Conservation (phyloP, 2,113 vertebrate genomes). For the Xiphophorus maculatus region DNA sequence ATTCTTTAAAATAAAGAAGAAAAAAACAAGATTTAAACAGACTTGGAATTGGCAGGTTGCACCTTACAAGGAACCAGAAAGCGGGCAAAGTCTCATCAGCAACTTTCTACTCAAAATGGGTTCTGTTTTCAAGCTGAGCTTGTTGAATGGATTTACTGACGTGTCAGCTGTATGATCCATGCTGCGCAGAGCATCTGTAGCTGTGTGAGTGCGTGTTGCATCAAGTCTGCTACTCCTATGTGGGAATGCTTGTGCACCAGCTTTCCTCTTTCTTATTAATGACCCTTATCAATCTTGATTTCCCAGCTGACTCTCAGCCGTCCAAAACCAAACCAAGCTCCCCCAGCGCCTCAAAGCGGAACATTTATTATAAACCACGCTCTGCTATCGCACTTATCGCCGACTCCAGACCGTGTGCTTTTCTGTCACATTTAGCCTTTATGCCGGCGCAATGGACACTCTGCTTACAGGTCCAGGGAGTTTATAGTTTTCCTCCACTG, state of each 20-base stretch:
- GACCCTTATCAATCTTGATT: conserved; percentile 72
- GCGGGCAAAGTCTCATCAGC: neutral
- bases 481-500: conserved; percentile 12
- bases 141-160: conserved; percentile 53
- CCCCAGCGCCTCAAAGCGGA: conserved; percentile 12
- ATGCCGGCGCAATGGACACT: conserved; percentile 18
- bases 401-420: conserved; percentile 22
- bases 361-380: conserved; percentile 24
- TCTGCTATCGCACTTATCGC: conserved; percentile 25
- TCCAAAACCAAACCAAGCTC: conserved; percentile 34
- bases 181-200: conserved; percentile 15
- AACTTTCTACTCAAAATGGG: conserved; percentile 30
- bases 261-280: conserved; percentile 69
- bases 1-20: neutral
- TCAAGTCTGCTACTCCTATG: conserved; percentile 18
- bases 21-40: neutral
- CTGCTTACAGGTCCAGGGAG: conserved; percentile 1
- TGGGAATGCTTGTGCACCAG: conserved; percentile 37
- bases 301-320: conserved; percentile 57
- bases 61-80: neutral
- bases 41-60: neutral
- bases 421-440: conserved; percentile 28
- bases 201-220: conserved; percentile 6
- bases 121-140: conserved; percentile 47
- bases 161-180: conserved; percentile 50